Evolutionary conservation across 1,140 invertebrate species (phyloP), one percentile per base, ranked within the genome.

Genomic region (Philopotamus ludificatus): DNA sequence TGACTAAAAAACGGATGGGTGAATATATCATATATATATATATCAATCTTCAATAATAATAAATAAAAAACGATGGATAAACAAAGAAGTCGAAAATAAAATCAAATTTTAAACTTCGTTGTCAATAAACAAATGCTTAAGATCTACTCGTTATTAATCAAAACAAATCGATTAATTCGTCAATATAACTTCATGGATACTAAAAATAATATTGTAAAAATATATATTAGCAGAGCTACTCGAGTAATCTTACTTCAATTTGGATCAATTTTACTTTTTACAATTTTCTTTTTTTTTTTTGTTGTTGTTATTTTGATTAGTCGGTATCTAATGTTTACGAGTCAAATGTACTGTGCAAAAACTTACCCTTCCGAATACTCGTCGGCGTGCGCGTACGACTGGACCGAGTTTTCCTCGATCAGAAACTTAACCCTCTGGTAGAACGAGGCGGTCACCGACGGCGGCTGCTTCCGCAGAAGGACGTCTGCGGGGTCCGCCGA

Each of bases 331-430:
- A 44, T 44, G n/a, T 44, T 34, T 12, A 7, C 28, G 28, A 12
- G 12, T 12, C 28, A n/a, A 53, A 15, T 16, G 23, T 59, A 65
- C 68, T 70, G 58, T 68, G 51, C 59, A 65, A 66, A 28, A 71
- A 85, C 90, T 88, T 89, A 98, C 97, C 93, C 97, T 85, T 98
- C 95, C 71, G 93, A 95, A 82, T 97, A 99, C 80, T 97, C 93
- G 79, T 95, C 93, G 82, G 92, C 90, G 74, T 96, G 93, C 20
- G 95, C 95, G 81, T 98, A 99, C 73, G 92, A 96, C 79, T 99
- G 97, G 22, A 99, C 95, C 63, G 94, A 96, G 77, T 97, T 95
- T 77, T 98, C 95, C 81, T 99, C 95, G 63, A 99, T 96, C 58
- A 99, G 87, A 80, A 99, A 99, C 75, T 96, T 95, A 76, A 99